A percentile compares a stretch with the other conserved stretches of the same genome.
Conservation (phyloP, 2,888 invertebrate genomes). For the Drosophila tanythrix region DNA sequence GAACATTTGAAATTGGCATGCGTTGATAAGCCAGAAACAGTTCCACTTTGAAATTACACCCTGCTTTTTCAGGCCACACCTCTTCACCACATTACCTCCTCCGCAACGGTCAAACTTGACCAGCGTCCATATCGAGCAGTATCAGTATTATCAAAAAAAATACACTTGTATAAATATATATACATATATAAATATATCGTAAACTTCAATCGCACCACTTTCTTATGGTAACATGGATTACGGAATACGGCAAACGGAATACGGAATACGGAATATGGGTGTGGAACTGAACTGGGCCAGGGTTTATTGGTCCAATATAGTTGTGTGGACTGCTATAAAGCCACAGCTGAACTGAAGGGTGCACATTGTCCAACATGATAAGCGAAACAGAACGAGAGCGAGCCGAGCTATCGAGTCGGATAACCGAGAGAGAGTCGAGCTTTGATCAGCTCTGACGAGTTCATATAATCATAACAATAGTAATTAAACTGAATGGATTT, state of each 20-base stretch:
- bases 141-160: background rate
- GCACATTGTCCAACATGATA: conserved; percentile 15
- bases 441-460: conserved; percentile 8
- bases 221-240: background rate
- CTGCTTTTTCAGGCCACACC: background rate
- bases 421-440: conserved; percentile 8
- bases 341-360: conserved; percentile 17
- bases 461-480: background rate
- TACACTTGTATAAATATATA: background rate
- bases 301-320: background rate
- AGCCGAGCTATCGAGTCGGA: conserved; percentile 3
- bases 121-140: background rate
- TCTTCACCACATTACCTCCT: background rate
- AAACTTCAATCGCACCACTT: background rate
- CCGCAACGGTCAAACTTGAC: background rate
- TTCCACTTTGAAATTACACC: conserved; percentile 11
- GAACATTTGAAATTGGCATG: conserved; percentile 38
- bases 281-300: background rate
- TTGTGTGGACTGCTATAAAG: conserved; percentile 1
- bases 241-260: background rate
- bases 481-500: conserved; percentile 2
- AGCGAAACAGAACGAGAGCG: conserved; percentile 12
- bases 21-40: conserved; percentile 36
- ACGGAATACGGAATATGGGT: background rate
- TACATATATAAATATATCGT: background rate